Base-by-base conservation (phyloP, 2,888 invertebrate species). In the Caenorhabditis sulstoni region DNA sequence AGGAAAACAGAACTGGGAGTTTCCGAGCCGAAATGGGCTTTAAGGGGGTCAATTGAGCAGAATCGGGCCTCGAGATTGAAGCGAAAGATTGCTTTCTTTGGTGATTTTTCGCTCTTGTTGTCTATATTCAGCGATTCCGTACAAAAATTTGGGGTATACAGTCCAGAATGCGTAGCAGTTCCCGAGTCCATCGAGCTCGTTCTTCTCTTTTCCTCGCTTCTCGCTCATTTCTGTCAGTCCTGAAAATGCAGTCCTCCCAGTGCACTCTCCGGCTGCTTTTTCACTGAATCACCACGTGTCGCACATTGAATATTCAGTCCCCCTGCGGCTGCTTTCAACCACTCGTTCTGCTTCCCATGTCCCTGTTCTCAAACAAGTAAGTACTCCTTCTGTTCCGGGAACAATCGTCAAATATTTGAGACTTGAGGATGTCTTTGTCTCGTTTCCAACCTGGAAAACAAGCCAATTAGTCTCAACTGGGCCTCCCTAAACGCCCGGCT, bases 361-460 rank as follows among this genome's bases (percentile, higher is more conserved):
- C 18, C 5, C 5, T 22, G 37, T 39, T 18, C 37, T n/a, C 12
- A 41, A 29, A 59, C 18, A 16, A 37, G 58, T 45, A 35, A 20
- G 44, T n/a, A 3, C 29, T 29, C 29, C 29, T 7, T 29, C 7
- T 7, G 4, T 7, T 29, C 47, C 18, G 37, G 47, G 53, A 70
- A 61, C 53, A 62, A 49, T 62, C 37, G 53, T 47, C 62, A 70
- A 70, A 70, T 53, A 55, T 70, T 70, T 55, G 70, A 29, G 29
- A 7, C 29, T 7, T 29, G 29, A n/a, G n/a, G 4, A 45, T 59
- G 52, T 44, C 23, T 55, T 70, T 45, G 53, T 37, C 53, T 47
- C 45, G 35, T 70, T 70, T 55, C 20, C 39, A 8, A 11, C 55
- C 45, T 62, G 47, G 14, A 71, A 71, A 71, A 62, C 71, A 71